Evolutionary conservation across 2,888 invertebrate species (phyloP).

Genomic region (Lasioglossum morio): DNA sequence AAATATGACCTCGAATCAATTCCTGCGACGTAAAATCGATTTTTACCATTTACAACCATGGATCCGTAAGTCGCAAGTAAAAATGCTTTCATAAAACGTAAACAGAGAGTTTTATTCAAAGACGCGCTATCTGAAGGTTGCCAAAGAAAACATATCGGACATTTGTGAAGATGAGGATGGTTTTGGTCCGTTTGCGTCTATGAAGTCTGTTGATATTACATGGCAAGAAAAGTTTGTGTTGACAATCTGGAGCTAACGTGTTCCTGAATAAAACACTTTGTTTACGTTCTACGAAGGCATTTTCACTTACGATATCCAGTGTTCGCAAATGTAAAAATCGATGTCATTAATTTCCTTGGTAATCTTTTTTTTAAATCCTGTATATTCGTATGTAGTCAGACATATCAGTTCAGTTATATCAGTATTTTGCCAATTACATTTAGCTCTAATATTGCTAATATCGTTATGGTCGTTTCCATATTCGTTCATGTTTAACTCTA

Average conservation of each 20-base stretch:
- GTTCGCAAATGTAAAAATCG: not conserved
- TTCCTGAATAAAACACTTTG: not conserved
- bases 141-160: not conserved
- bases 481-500: no score
- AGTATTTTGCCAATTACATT: not conserved
- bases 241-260: not conserved
- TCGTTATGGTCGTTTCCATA: no score
- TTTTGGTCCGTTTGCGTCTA: not conserved
- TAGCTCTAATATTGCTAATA: no score
- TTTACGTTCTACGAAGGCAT: not conserved
- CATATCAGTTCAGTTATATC: no score
- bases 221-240: not conserved
- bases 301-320: not conserved
- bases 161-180: not conserved
- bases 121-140: not conserved
- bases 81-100: not conserved
- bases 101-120: not conserved
- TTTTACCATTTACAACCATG: not conserved
- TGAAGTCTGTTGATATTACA: not conserved
- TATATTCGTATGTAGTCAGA: not conserved
- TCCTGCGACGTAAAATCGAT: not conserved
- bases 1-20: not conserved
- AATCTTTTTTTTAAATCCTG: not conserved
- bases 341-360: not conserved
- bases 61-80: not conserved